These are phyloP conservation scores for Bubo blakistoni DNA, from an alignment of 2,113 vertebrate species.

Conservation along the genomic window DNA sequence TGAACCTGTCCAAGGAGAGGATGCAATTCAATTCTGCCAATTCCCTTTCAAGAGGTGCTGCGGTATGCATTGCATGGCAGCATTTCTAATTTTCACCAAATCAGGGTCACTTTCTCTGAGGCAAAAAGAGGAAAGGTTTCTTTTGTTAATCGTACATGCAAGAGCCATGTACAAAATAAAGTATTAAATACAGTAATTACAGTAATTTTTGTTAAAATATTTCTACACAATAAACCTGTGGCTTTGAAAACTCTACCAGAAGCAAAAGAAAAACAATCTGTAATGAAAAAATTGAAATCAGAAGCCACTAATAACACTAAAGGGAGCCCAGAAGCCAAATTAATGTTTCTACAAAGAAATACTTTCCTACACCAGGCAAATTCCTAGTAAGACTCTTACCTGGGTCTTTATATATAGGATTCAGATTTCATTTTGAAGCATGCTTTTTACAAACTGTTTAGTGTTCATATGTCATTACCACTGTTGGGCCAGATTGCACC, in stretches of 20 bases:
- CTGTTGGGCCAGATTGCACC: conserved; percentile 72
- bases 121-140: neutral
- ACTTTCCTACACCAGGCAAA: conserved; percentile 24
- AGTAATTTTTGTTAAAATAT: conserved; percentile 45
- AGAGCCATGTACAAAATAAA: neutral
- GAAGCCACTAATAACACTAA: conserved; percentile 49
- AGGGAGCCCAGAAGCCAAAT: conserved; percentile 55
- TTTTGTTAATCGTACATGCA: neutral
- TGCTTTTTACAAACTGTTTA: conserved; percentile 58
- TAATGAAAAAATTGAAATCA: conserved; percentile 39
- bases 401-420: conserved; percentile 45
- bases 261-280: conserved; percentile 36
- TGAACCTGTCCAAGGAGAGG: neutral
- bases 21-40: neutral
- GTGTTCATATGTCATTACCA: conserved; percentile 71
- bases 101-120: neutral
- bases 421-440: conserved; percentile 53
- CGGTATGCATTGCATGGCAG: neutral
- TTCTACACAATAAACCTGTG: conserved; percentile 46
- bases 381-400: conserved; percentile 44
- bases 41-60: conserved; percentile 17
- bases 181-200: conserved; percentile 29
- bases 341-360: conserved; percentile 38
- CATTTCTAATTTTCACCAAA: conserved; percentile 22
- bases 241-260: conserved; percentile 44